Conservation (phyloP, 2,113 vertebrate species). For the Macquaria australasica region DNA sequence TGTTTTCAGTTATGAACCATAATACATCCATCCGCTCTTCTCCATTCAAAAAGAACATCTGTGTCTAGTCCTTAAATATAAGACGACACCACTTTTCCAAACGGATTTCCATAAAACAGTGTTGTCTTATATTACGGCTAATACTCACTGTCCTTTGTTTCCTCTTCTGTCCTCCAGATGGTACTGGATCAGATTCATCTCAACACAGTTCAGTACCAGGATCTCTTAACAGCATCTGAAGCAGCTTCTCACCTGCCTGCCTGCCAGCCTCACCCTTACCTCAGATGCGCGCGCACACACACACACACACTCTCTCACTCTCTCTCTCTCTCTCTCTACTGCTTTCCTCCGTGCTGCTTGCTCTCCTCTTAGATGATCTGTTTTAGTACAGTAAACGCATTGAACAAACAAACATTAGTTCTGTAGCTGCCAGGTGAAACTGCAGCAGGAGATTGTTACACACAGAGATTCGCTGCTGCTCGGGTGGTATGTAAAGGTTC, state of each 20-base stretch:
- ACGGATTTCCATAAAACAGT: not conserved
- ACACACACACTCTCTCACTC: slow-evolving; percentile 33
- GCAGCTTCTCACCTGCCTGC: slow-evolving; percentile 49
- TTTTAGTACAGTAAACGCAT: slow-evolving; percentile 68
- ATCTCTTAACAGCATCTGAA: slow-evolving; percentile 84
- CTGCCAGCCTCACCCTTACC: slow-evolving; percentile 49
- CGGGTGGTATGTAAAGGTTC: slow-evolving; percentile 66
- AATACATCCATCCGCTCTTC: not conserved
- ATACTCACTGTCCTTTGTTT: not conserved
- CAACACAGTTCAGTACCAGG: slow-evolving; percentile 82
- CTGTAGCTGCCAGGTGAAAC: slow-evolving; percentile 52
- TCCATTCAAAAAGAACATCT: too few species aligned
- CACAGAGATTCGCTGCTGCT: slow-evolving; percentile 58
- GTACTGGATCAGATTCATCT: slow-evolving; percentile 79
- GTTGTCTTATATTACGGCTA: not conserved
- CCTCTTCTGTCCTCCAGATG: slow-evolving; percentile 58
- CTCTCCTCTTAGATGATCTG: slow-evolving; percentile 62
- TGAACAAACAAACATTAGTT: slow-evolving; percentile 53
- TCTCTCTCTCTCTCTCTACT: slow-evolving; percentile 29
- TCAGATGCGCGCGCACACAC: slow-evolving; percentile 46
- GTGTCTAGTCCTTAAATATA: too few species aligned
- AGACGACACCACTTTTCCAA: too few species aligned
- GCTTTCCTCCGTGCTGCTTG: slow-evolving; percentile 66
- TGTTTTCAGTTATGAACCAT: not conserved
- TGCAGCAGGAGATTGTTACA: slow-evolving; percentile 51